Base-by-base conservation (phyloP, 1,140 invertebrate genomes). In the Caenorhabditis inopinata region DNA sequence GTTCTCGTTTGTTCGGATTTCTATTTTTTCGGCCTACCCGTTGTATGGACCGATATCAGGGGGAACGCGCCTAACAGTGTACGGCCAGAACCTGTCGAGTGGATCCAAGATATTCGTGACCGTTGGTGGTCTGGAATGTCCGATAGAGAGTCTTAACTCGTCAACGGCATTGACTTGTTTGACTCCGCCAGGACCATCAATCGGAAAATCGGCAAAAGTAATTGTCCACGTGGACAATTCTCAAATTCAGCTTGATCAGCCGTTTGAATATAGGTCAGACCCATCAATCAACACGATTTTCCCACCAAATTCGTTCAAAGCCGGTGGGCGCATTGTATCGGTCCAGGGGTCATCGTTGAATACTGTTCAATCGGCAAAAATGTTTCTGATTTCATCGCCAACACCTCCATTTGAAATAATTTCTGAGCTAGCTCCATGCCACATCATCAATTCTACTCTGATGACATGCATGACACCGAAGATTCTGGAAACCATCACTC, bases 381-480 rank as follows among this genome's bases (percentile, higher is more conserved):
- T 88, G 25, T 88, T 79, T 48, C 75, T 87, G 16, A 79, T 87
- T 11, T 84, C 83, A 12, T 81, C 81, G 38, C 35, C 48, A 48
- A 35, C 76, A 27, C 76, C 53, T 35, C 81, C 81, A n/a, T 42
- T 80, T 23, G 80, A 83, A 35, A 45, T 89, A 21, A 74, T 85
- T 38, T 88, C 87, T 21, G 78, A 86, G 14, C 53, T 85, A 9
- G 79, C 84, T 25, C 49, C 89, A 27, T 98, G 96, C 89, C 91
- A 91, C 25, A 94, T 97, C 12, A 89, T 96, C 14, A 96, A 94
- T 90, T 91, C 93, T 14, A 94, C 93, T 76, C 93, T 94, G 89
- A 97, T 98, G 94, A 93, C 95, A 89, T 98, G 96, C 88, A 94
- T 94, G 0, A 95, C 95, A 83, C 96, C 96, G 21, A 92, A 79